Conservation (phyloP, 1,140 invertebrate genomes). For the Cydia amplana region DNA sequence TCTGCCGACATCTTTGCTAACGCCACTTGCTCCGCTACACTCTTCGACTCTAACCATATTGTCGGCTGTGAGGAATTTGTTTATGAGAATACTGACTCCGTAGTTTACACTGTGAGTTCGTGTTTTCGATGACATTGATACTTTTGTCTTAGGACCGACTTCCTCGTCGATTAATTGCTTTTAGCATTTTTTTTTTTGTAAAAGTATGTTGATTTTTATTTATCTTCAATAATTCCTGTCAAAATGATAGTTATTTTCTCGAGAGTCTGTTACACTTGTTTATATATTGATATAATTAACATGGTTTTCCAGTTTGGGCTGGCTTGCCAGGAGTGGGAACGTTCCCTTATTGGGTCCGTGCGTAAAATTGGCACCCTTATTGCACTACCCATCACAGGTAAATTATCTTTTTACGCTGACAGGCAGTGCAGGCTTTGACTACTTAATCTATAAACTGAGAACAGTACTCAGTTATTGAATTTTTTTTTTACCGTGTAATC, state of each 20-base stretch:
- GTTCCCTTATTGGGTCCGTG: constrained; percentile 50
- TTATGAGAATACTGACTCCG: constrained; percentile 32
- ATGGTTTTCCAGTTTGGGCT: constrained; percentile 47
- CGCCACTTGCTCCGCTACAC: constrained; percentile 43
- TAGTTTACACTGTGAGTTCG: constrained; percentile 17
- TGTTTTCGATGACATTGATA: background rate
- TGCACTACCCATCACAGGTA: constrained; percentile 81
- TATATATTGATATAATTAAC: background rate
- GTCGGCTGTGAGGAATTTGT: constrained; percentile 41
- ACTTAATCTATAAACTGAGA: no score
- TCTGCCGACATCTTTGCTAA: background rate
- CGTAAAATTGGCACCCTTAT: constrained; percentile 52
- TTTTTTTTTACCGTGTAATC: no score
- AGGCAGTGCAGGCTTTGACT: no score
- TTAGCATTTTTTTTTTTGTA: background rate
- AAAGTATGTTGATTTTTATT: background rate
- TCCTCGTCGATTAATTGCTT: background rate
- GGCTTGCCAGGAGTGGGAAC: constrained; percentile 58
- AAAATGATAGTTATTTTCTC: background rate
- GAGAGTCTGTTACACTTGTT: no score
- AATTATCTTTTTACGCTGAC: no score
- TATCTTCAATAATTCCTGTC: background rate
- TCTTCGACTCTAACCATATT: constrained; percentile 66
- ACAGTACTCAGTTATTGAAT: no score
- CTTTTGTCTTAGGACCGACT: no score